phyloP scores from a whole-genome alignment of 2,888 invertebrate species.

The Oscheius sp. region DNA sequence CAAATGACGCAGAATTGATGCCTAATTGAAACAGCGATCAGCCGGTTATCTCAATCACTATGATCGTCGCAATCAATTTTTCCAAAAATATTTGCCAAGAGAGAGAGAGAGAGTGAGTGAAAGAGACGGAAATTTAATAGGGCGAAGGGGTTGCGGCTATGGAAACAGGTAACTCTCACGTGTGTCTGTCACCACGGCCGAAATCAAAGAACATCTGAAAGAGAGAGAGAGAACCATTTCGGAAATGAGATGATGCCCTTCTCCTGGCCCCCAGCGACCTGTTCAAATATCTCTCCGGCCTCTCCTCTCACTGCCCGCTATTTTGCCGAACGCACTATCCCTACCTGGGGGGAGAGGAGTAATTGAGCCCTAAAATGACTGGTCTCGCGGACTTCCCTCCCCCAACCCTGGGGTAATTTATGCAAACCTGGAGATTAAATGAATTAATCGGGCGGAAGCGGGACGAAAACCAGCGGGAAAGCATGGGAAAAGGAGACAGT shows the following conservation, averaged over 20 bases:
- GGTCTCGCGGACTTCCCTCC: too few relatives aligned
- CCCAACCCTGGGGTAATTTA: too few relatives aligned
- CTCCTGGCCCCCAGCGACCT: neutral
- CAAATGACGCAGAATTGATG: too few relatives aligned
- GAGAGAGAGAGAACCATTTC: neutral
- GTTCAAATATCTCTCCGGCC: neutral
- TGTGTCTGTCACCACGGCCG: neutral
- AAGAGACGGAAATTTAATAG: neutral
- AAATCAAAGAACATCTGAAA: neutral
- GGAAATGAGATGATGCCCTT: too few relatives aligned
- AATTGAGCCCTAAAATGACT: slow-evolving; percentile 1
- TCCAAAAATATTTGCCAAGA: neutral
- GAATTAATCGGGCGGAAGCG: too few relatives aligned
- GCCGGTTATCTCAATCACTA: too few relatives aligned
- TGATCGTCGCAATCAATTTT: too few relatives aligned
- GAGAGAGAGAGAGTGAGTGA: neutral
- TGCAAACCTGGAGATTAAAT: too few relatives aligned
- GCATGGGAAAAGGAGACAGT: too few relatives aligned
- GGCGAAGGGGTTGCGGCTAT: neutral
- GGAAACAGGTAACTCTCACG: neutral
- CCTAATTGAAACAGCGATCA: too few relatives aligned
- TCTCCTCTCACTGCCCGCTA: neutral
- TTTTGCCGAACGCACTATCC: neutral
- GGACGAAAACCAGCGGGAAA: too few relatives aligned
- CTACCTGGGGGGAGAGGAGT: neutral